Conservation (phyloP, 1,140 invertebrate species). For the Mactra quadrangularis region DNA sequence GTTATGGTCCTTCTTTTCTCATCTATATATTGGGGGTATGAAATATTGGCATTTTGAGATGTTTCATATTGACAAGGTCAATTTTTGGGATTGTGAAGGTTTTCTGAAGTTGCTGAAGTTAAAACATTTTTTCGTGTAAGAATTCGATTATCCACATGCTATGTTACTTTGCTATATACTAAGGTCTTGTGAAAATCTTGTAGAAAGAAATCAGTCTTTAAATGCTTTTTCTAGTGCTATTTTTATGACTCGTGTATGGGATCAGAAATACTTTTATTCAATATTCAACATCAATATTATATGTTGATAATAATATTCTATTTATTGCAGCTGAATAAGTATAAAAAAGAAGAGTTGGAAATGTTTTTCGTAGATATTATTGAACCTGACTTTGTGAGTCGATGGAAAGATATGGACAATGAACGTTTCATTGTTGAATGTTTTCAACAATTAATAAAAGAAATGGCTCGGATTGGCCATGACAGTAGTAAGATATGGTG, state of each 20-base stretch:
- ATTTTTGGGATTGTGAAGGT: neutral
- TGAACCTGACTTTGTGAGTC: neutral
- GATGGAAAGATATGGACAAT: neutral
- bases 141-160: neutral
- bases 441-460: neutral
- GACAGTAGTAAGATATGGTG: slow-evolving; percentile 2
- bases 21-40: neutral
- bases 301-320: too few relatives aligned
- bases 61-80: neutral
- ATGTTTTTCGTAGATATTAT: neutral
- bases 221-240: neutral
- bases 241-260: neutral
- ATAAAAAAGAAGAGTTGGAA: neutral
- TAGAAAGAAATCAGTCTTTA: neutral
- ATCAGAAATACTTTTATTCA: neutral
- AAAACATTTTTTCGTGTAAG: neutral
- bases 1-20: neutral
- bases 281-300: too few relatives aligned
- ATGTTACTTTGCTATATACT: neutral
- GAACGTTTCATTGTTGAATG: neutral
- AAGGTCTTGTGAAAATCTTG: too few relatives aligned
- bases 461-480: neutral
- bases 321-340: neutral
- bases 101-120: neutral
- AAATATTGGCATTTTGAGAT: neutral